Base-by-base conservation (phyloP, 30 jellyfish, hydroid and myxozoan species). In the Mastigias papua region DNA sequence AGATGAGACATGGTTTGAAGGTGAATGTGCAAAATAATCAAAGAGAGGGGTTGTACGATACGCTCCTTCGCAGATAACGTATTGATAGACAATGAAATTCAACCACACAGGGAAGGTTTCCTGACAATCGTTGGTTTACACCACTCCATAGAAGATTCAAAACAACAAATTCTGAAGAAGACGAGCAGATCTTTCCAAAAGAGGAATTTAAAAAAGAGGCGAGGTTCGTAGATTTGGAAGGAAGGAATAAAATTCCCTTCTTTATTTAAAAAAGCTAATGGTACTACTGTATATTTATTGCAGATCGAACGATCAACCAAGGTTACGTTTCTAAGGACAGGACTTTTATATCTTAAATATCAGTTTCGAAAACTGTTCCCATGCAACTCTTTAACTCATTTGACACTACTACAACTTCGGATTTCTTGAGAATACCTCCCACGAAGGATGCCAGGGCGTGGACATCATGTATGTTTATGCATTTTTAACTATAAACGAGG, bases 101-200 rank as follows among this genome's bases (percentile, higher is more conserved):
- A 72, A 57, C 64, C 68, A 65, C 30, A 5, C 86, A 93, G 98
- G 98, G 97, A 10, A 94, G 89, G 42, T 93, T 81, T 88, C 50
- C 51, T 30, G 98, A 93, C 58, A 88, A 84, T 69, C 98, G 97
- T 17, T 93, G 98, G 98, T 93, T 93, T 69, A 34, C 96, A 15
- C 98, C 98, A 22, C 61, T 93, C 48, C 92, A 84, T 63, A 64
- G 90, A 63, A 57, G 98, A 58, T 86, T 31, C 69, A 80, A 72
- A 35, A 58, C 78, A 46, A 73, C 82, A n/a, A 70, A 77, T 15
- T 19, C 64, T 33, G 35, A 35, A 42, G 48, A 62, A 46, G 49
- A 62, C 13, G 88, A 73, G 34, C 70, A 29, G 50, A 22, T 73
- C 8, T 25, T 34, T 32, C 26, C 69, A 1, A 58, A 32, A 27